Percentiles rank a stretch among this genome's conserved stretches.
phyloP scores from a whole-genome alignment of 1,140 invertebrate species.

The Trichonephila inaurata region DNA sequence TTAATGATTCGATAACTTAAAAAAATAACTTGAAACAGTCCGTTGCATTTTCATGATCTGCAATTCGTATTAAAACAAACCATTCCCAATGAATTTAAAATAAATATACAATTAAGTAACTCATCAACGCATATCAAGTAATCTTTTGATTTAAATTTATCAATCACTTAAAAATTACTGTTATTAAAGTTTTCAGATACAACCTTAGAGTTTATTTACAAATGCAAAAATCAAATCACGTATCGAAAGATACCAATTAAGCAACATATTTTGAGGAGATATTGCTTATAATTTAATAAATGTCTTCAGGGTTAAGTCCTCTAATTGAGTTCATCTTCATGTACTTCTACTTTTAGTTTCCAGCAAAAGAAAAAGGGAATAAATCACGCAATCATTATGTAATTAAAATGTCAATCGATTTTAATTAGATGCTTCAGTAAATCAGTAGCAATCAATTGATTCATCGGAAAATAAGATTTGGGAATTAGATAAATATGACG shows the following conservation, averaged over 20 bases:
- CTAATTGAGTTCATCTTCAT: background rate
- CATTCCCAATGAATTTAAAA: too few species aligned
- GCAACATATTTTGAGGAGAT: background rate
- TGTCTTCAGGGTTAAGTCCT: background rate
- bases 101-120: too few species aligned
- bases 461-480: background rate
- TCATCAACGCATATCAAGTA: too few species aligned
- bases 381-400: slow-evolving; percentile 9
- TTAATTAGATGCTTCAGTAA: background rate
- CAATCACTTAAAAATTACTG: background rate
- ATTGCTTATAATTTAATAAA: background rate
- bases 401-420: background rate
- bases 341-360: background rate
- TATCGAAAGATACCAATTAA: background rate
- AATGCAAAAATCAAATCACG: background rate
- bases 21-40: too few species aligned
- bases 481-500: background rate
- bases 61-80: too few species aligned
- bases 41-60: too few species aligned
- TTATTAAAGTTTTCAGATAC: background rate
- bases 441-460: background rate
- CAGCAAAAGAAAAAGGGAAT: background rate
- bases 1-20: too few species aligned
- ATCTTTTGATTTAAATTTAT: too few species aligned
- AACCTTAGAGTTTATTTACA: background rate